Evolutionary conservation across 2,888 invertebrate species (phyloP).

Genomic region (Andrena camellia): DNA sequence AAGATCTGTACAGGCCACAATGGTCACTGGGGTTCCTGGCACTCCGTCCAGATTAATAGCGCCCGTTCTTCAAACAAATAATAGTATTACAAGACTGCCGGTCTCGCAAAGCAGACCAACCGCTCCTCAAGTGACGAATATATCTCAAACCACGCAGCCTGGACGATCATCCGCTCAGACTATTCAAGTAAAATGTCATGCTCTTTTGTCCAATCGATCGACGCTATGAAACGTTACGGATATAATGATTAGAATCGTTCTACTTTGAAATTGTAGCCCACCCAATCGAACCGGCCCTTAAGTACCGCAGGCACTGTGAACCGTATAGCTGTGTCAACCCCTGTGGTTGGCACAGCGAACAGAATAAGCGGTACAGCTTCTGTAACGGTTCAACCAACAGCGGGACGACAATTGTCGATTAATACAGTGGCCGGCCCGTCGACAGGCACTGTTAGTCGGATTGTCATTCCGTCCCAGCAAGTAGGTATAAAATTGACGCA

Average conservation of each 20-base stretch:
- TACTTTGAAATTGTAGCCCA: slow-evolving; percentile 72
- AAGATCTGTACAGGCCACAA: slow-evolving; percentile 82
- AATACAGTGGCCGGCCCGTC: slow-evolving; percentile 77
- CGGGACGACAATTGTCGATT: slow-evolving; percentile 80
- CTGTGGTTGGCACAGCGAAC: slow-evolving; percentile 80
- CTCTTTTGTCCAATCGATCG: neutral
- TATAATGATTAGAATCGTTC: slow-evolving; percentile 7
- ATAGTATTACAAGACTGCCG: slow-evolving; percentile 79
- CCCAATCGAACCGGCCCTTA: slow-evolving; percentile 78
- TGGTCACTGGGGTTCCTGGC: slow-evolving; percentile 80
- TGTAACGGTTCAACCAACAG: slow-evolving; percentile 80
- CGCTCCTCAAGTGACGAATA: slow-evolving; percentile 77
- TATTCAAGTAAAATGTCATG: slow-evolving; percentile 75
- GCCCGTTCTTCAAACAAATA: slow-evolving; percentile 80
- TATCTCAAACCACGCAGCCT: slow-evolving; percentile 77
- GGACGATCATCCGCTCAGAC: slow-evolving; percentile 77
- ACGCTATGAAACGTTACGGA: neutral
- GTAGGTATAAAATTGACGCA: slow-evolving; percentile 60
- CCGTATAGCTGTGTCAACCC: slow-evolving; percentile 81
- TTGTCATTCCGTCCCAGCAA: slow-evolving; percentile 82
- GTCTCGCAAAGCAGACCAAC: slow-evolving; percentile 78
- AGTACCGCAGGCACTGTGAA: slow-evolving; percentile 77
- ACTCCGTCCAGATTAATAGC: slow-evolving; percentile 81
- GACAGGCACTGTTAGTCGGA: slow-evolving; percentile 80
- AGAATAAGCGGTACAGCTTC: slow-evolving; percentile 80